These are phyloP conservation scores for Notocelia uddmanniana DNA, from an alignment of 2,888 invertebrate species.

Conservation along the genomic window DNA sequence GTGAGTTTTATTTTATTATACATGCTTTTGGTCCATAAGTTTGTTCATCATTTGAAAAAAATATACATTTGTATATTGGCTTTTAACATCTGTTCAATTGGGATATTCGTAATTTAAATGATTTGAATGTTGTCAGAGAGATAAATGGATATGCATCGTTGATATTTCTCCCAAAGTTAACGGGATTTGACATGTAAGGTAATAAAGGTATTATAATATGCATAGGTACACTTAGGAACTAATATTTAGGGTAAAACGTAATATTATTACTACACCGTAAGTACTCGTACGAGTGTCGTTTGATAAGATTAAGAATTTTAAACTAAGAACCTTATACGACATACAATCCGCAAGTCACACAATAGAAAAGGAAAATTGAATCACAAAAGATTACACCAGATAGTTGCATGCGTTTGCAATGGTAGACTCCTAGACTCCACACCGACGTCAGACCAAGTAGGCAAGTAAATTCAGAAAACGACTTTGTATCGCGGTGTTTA, in stretches of 20 bases:
- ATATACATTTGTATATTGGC: constrained; percentile 23
- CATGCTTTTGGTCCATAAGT: constrained; percentile 28
- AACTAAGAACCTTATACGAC: not conserved
- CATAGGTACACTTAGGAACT: not conserved
- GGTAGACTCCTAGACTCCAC: constrained; percentile 12
- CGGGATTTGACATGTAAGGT: not conserved
- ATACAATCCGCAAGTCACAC: not conserved
- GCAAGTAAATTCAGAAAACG: not conserved
- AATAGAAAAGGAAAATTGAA: constrained; percentile 1
- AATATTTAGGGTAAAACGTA: not conserved
- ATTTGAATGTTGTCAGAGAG: not conserved
- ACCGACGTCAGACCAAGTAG: not conserved
- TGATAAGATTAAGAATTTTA: no score
- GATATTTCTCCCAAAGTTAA: not conserved
- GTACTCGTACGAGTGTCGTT: not conserved
- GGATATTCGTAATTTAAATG: constrained; percentile 1
- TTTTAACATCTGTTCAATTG: constrained; percentile 21
- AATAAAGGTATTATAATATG: not conserved
- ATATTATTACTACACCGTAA: not conserved
- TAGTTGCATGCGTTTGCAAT: not conserved
- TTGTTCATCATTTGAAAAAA: constrained; percentile 28
- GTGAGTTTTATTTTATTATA: constrained; percentile 58
- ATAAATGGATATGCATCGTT: constrained; percentile 9
- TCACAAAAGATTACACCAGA: constrained; percentile 4
- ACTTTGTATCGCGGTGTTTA: not conserved